Conservation (phyloP, 2,888 invertebrate genomes). For the Parelbella ahira region DNA sequence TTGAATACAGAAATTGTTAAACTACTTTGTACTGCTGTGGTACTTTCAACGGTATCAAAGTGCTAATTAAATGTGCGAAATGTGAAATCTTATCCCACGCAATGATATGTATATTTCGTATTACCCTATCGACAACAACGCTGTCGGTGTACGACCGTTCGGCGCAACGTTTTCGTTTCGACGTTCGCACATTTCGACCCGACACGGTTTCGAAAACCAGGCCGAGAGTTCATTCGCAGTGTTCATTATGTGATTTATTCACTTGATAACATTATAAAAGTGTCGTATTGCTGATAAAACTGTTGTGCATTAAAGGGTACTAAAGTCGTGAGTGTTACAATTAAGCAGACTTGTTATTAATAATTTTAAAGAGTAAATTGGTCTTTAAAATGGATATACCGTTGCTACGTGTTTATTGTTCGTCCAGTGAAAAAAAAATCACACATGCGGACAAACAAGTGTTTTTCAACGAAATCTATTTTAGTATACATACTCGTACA, state of each 20-base stretch:
- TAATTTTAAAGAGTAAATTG: too few relatives aligned
- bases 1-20: too few relatives aligned
- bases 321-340: too few relatives aligned
- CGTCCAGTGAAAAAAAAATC: conserved; percentile 12
- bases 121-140: conserved; percentile 18
- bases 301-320: too few relatives aligned
- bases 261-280: conserved; percentile 9
- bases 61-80: conserved; percentile 15
- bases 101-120: conserved; percentile 3
- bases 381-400: too few relatives aligned
- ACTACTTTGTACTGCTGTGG: too few relatives aligned
- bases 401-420: conserved; percentile 14
- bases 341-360: too few relatives aligned
- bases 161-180: conserved; percentile 11
- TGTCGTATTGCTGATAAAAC: too few relatives aligned
- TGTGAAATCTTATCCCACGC: conserved; percentile 13
- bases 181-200: conserved; percentile 20
- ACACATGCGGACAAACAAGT: conserved; percentile 14
- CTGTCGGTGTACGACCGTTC: conserved; percentile 6
- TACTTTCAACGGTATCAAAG: too few relatives aligned
- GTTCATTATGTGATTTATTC: conserved; percentile 18
- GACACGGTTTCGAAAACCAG: conserved; percentile 21
- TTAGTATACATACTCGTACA: conserved; percentile 12
- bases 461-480: conserved; percentile 22
- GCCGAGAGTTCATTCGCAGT: conserved; percentile 21